Base-by-base conservation (phyloP, 2,113 vertebrate genomes). In the Phylloscopus trochilus region DNA sequence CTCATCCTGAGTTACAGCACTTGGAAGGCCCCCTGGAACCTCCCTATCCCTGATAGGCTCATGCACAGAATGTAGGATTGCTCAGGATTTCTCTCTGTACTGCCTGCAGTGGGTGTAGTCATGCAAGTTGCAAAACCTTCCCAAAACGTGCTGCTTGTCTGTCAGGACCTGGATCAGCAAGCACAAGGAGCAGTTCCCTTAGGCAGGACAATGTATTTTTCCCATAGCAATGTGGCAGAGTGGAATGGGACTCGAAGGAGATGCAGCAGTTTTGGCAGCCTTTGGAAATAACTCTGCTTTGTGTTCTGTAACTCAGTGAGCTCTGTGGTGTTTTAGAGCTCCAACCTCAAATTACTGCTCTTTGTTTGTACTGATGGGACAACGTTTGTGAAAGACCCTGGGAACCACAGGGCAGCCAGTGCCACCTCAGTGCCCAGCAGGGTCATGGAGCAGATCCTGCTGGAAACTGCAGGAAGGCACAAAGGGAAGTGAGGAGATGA, bases 1-100 rank as follows among this genome's bases (percentile, higher is more conserved):
- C 37, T 69, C 28, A 4, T 58, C 10, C 0, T 24, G 28, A 67
- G 15, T 30, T 74, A 18, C 1, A 49, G 0, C 1, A 2, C 20
- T 24, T 33, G 55, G 27, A 18, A 51, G 47, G 37, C 16, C 16
- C 22, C 6, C 49, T 74, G 69, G 62, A 44, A 23, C 37, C 43
- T 37, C 13, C 9, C 28, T 13, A 6, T 46, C 56, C 3, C 10
- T 64, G 33, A 1, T 1, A 30, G 20, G 17, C 19, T 27, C 7
- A 13, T 24, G 9, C n/a, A 8, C 10, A 27, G n/a, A n/a, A 7
- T 0, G 11, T 9, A 18, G 33, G 21, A 9, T 44, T 52, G 23
- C 8, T 55, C 8, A 31, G 10, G 16, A 27, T 18, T 60, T 63
- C 33, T 63, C 35, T 59, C 28, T 9, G 7, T 10, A 2, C 33